Conservation (phyloP, 2,888 invertebrate genomes). For the Atethmia centrago region DNA sequence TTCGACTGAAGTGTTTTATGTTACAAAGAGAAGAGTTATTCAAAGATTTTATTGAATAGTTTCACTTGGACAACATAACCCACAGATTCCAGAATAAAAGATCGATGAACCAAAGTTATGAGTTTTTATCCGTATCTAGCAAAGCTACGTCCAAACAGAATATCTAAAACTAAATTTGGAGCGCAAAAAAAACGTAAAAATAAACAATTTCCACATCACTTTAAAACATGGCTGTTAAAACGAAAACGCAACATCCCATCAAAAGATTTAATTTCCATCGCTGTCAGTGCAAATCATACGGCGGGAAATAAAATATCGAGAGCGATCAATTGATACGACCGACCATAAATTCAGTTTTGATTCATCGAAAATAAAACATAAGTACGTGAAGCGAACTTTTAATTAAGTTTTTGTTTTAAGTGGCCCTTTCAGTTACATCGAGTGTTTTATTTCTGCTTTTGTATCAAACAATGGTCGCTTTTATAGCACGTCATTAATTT, state of each 20-base stretch:
- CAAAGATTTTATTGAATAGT: background rate
- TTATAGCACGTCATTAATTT: background rate
- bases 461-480: background rate
- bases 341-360: conserved; percentile 46
- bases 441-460: conserved; percentile 22
- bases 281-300: conserved; percentile 62
- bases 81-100: background rate
- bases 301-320: conserved; percentile 51
- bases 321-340: conserved; percentile 55
- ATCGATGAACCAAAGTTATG: background rate
- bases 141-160: conserved; percentile 19
- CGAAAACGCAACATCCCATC: conserved; percentile 50
- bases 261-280: conserved; percentile 65
- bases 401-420: conserved; percentile 50
- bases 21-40: background rate
- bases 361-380: conserved; percentile 42
- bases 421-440: conserved; percentile 9
- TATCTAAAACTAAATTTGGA: conserved; percentile 12
- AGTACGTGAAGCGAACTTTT: conserved; percentile 35
- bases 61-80: background rate
- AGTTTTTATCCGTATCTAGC: background rate
- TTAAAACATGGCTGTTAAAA: conserved; percentile 43
- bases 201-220: conserved; percentile 37
- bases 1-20: background rate
- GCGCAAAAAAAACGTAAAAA: conserved; percentile 9